A percentile compares a stretch with the other conserved stretches of the same genome.
These are phyloP conservation scores for Himantopus leucocephalus DNA, from an alignment of 2,113 vertebrate species.

Conservation along the genomic window DNA sequence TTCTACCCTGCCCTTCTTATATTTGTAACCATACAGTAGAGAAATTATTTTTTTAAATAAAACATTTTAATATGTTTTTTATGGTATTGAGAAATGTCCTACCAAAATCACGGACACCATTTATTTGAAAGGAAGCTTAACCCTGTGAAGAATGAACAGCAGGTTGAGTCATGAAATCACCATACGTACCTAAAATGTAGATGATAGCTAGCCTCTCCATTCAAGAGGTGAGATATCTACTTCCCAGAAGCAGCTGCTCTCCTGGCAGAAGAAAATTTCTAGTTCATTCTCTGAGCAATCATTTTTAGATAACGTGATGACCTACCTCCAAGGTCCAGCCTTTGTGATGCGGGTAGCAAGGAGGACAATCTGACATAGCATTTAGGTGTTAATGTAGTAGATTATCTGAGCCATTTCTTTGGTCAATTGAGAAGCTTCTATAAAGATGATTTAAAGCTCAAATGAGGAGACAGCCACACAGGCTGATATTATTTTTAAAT, in stretches of 20 bases:
- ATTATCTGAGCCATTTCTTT: neutral
- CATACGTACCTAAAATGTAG: neutral
- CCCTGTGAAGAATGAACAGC: neutral
- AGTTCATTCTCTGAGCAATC: neutral
- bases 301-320: neutral
- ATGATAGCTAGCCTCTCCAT: neutral
- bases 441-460: neutral
- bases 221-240: neutral
- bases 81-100: neutral
- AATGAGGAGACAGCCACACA: fast-evolving
- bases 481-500: neutral
- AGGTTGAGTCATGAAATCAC: neutral
- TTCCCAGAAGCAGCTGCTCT: neutral
- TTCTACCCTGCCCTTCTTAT: neutral
- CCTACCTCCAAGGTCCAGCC: neutral
- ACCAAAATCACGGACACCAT: neutral
- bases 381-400: neutral
- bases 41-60: neutral
- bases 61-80: neutral
- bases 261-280: neutral
- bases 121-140: neutral
- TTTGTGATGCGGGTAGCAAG: neutral
- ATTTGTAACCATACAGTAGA: neutral
- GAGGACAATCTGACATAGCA: neutral
- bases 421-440: neutral